These are phyloP conservation scores for Sebastes alutus DNA, from an alignment of 2,797 vertebrate species.

Conservation along the genomic window DNA sequence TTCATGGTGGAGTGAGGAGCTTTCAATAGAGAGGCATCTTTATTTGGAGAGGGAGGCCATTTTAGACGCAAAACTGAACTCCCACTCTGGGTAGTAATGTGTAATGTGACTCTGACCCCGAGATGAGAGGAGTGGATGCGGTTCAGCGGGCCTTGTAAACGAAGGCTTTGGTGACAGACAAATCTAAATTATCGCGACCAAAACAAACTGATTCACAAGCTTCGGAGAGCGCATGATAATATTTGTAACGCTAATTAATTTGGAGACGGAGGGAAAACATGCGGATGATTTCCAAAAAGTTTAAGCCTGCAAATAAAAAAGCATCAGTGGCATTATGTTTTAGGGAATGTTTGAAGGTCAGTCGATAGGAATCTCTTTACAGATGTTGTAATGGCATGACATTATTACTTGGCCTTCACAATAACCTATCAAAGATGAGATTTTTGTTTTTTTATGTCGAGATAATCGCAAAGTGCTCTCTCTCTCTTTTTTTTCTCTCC, in stretches of 20 bases:
- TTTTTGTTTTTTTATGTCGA: constrained; percentile 55
- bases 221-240: constrained; percentile 5
- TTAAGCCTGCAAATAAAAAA: constrained; percentile 38
- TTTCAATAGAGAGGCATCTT: constrained; percentile 83
- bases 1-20: constrained; percentile 74
- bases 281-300: constrained; percentile 26
- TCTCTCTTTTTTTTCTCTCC: background rate
- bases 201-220: constrained; percentile 69
- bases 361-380: constrained; percentile 66
- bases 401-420: constrained; percentile 55
- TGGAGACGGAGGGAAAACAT: constrained; percentile 16
- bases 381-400: constrained; percentile 56
- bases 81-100: constrained; percentile 64
- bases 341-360: constrained; percentile 62
- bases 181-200: constrained; percentile 70
- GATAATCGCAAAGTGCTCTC: constrained; percentile 55
- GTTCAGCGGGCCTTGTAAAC: constrained; percentile 71
- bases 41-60: constrained; percentile 82
- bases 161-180: constrained; percentile 60
- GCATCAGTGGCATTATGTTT: constrained; percentile 50
- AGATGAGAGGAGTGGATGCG: constrained; percentile 72
- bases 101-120: constrained; percentile 79
- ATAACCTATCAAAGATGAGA: constrained; percentile 34
- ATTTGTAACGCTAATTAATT: constrained; percentile 43
- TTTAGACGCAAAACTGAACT: constrained; percentile 80